Evolutionary conservation across 2,113 vertebrate species (phyloP).

Genomic region (Bubo bubo): DNA sequence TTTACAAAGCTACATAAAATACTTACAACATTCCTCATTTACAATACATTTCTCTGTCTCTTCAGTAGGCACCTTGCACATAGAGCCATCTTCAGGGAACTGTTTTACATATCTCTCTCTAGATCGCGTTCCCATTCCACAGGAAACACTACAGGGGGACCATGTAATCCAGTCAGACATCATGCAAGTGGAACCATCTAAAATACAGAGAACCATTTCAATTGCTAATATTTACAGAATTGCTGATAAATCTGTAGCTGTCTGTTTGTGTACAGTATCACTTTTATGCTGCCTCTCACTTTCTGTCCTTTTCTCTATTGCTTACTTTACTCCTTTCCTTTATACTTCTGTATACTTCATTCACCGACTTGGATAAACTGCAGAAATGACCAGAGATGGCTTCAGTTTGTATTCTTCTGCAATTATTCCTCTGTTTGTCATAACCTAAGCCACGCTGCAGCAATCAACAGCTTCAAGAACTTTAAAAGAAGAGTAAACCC

Average conservation of each 20-base stretch:
- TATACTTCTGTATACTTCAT: too few species aligned
- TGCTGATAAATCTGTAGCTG: background rate
- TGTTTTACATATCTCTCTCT: constrained; percentile 95
- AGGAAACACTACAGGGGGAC: constrained; percentile 93
- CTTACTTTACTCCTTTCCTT: background rate
- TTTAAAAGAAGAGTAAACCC: background rate
- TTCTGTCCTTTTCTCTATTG: background rate
- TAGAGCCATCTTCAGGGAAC: constrained; percentile 93
- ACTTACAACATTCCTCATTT: constrained; percentile 95
- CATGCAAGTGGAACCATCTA: constrained; percentile 95
- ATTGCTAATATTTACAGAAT: background rate
- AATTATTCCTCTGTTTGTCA: background rate
- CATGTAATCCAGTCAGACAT: constrained; percentile 99
- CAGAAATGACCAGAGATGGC: background rate
- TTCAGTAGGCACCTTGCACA: constrained; percentile 91
- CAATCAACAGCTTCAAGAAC: background rate
- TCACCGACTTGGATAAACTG: background rate
- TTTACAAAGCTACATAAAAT: background rate
- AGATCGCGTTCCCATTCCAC: constrained; percentile 88
- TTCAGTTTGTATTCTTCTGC: background rate
- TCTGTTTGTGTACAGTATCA: background rate
- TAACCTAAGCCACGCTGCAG: background rate
- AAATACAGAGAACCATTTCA: constrained; percentile 42
- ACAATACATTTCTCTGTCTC: constrained; percentile 92
- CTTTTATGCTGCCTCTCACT: background rate